Evolutionary conservation across 2,113 vertebrate species (phyloP).

Genomic region (Grammomys surdaster): DNA sequence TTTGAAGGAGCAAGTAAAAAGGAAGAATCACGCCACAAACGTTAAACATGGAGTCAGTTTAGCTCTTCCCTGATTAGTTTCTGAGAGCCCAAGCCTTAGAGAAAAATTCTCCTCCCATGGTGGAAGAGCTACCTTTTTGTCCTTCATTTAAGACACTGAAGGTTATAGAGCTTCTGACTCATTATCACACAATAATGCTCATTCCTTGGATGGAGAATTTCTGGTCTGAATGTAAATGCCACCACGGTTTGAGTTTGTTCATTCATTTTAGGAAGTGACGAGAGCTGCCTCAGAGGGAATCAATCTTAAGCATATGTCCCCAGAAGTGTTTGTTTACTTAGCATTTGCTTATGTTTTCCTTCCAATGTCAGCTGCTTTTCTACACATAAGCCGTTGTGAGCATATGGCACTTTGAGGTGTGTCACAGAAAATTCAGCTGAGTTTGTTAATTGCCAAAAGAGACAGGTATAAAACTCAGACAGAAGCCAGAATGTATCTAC

Average conservation of each 20-base stretch:
- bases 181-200: neutral
- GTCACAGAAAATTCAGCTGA: slow-evolving; percentile 63
- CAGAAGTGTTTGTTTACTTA: slow-evolving; percentile 45
- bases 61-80: neutral
- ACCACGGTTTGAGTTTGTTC: slow-evolving; percentile 14
- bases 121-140: neutral
- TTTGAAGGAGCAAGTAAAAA: neutral
- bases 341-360: slow-evolving; percentile 70
- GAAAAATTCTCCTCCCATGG: neutral
- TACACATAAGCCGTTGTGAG: neutral
- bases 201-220: neutral
- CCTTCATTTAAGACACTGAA: slow-evolving; percentile 4
- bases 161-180: neutral
- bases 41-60: neutral
- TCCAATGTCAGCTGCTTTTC: slow-evolving; percentile 49
- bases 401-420: slow-evolving; percentile 75
- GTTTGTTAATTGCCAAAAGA: slow-evolving; percentile 66
- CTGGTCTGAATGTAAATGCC: neutral
- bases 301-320: slow-evolving; percentile 43
- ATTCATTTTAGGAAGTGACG: neutral
- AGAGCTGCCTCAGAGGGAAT: slow-evolving; percentile 30
- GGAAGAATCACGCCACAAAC: neutral
- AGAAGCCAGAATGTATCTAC: slow-evolving; percentile 34
- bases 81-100: neutral
- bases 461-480: slow-evolving; percentile 58